Conservation (phyloP, 2,888 invertebrate genomes). For the Tinea pellionella region DNA sequence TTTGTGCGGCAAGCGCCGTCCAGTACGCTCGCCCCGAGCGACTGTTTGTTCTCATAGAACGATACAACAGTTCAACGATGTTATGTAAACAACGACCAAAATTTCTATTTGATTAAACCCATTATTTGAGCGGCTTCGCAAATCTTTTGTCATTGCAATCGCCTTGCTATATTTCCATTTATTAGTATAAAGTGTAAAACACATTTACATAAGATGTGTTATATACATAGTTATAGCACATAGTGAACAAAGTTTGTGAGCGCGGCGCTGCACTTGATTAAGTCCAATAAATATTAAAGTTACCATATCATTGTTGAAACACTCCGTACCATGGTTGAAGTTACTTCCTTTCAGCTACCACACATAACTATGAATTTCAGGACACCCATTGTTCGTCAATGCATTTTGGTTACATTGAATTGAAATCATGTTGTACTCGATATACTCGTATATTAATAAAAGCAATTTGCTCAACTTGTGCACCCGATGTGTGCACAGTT, state of each 20-base stretch:
- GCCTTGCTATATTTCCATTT: too few relatives aligned
- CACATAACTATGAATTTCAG: constrained; percentile 8
- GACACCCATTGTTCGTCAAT: constrained; percentile 28
- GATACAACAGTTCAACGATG: constrained; percentile 52
- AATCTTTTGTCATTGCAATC: neutral
- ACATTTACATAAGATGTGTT: neutral
- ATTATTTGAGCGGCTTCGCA: neutral
- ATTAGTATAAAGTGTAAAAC: neutral
- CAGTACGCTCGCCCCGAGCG: constrained; percentile 38
- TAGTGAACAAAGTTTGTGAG: neutral
- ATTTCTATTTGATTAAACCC: neutral
- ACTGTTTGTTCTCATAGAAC: constrained; percentile 55
- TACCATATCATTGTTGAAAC: constrained; percentile 62
- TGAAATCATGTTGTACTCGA: neutral
- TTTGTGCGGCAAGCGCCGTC: constrained; percentile 52
- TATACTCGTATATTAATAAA: constrained; percentile 9
- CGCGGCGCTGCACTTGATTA: neutral
- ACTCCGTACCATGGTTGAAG: constrained; percentile 15
- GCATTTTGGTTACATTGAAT: constrained; percentile 1
- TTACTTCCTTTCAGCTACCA: constrained; percentile 1
- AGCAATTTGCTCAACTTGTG: constrained; percentile 2
- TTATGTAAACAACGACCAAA: neutral
- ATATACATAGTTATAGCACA: neutral
- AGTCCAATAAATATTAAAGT: constrained; percentile 64
- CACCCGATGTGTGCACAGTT: neutral